These are phyloP conservation scores for Diadromus collaris DNA, from an alignment of 2,888 invertebrate species.

Conservation along the genomic window DNA sequence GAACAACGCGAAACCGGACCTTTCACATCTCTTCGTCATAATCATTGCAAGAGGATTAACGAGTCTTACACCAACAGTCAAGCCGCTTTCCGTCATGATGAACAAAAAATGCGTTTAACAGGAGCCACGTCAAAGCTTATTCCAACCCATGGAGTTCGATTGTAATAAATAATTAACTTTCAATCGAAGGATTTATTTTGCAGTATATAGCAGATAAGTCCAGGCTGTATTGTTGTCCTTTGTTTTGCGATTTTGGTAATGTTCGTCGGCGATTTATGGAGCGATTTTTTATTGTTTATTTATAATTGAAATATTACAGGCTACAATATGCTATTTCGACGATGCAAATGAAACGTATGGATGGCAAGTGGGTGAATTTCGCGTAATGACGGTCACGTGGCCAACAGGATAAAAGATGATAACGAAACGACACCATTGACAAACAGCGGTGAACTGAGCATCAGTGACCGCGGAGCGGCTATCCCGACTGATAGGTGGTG, in stretches of 20 bases:
- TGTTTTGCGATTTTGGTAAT: background rate
- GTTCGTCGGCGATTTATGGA: background rate
- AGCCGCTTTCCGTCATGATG: constrained; percentile 20
- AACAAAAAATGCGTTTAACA: background rate
- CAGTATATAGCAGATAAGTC: background rate
- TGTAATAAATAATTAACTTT: background rate
- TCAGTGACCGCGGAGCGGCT: constrained; percentile 41
- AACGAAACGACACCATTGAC: constrained; percentile 43
- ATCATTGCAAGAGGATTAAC: background rate
- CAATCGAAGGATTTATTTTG: background rate
- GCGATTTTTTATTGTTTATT: background rate
- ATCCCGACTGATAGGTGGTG: constrained; percentile 13
- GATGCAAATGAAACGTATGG: constrained; percentile 1
- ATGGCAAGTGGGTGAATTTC: background rate
- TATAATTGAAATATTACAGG: background rate
- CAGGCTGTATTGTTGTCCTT: background rate
- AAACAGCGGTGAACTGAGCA: constrained; percentile 53
- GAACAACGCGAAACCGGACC: background rate
- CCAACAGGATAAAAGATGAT: background rate
- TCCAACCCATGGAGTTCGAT: background rate
- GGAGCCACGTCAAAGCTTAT: background rate
- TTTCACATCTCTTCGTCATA: background rate
- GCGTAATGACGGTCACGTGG: constrained; percentile 17
- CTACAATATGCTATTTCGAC: constrained; percentile 9
- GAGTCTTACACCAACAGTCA: constrained; percentile 5